Conservation (phyloP, 2,797 vertebrate genomes). For the Pseudochirops corinnae region DNA sequence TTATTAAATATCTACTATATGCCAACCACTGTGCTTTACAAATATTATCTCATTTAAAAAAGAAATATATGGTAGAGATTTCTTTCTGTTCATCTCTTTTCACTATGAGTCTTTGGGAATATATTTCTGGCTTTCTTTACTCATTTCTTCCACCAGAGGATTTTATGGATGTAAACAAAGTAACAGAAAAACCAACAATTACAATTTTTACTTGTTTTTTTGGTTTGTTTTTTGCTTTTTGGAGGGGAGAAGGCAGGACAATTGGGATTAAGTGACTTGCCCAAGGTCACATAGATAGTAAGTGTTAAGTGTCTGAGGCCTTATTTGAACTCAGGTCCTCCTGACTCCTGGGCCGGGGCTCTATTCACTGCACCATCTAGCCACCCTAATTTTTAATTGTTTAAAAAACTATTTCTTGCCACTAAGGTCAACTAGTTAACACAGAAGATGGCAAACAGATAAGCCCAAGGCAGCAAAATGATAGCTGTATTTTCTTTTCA, state of each 20-base stretch:
- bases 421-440: not conserved
- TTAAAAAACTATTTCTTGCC: not conserved
- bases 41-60: conserved; percentile 21
- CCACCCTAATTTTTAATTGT: not conserved
- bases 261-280: no score
- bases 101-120: not conserved
- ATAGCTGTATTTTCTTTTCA: not conserved
- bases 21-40: not conserved
- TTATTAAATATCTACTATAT: not conserved
- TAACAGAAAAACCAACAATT: not conserved
- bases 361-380: no score
- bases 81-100: not conserved
- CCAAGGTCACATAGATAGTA: no score
- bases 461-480: not conserved
- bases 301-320: no score
- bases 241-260: no score
- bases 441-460: not conserved
- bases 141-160: not conserved
- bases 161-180: not conserved
- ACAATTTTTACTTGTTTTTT: not conserved
- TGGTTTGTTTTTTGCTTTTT: no score
- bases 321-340: no score
- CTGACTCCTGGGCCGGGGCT: no score
- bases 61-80: conserved; percentile 11
- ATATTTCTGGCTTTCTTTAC: not conserved